Evolutionary conservation across 2,797 vertebrate species (phyloP), one percentile per base, ranked within the genome.

Genomic region (Sebastes hubbsi): DNA sequence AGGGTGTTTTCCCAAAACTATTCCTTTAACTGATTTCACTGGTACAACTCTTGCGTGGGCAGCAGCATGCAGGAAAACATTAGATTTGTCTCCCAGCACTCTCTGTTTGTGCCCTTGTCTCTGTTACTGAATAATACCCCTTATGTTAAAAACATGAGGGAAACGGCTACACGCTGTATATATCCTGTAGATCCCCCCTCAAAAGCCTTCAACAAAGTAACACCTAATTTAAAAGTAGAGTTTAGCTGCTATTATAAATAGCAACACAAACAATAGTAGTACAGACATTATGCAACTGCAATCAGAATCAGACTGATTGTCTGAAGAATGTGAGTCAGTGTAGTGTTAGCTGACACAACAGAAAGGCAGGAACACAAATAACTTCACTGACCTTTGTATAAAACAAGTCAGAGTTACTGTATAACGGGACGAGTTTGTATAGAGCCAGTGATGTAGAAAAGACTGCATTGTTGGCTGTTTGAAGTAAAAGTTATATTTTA

Each of bases 351-450:
- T 74, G 62, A 70, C 46, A 16, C 16, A 66, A 72, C 30, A 78
- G 78, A 77, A 78, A 77, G 69, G 49, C 83, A 80, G 78, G 67
- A 83, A 88, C 78, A 82, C 72, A 24, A 75, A 65, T 75, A 52
- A 74, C 65, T 81, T 56, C 66, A 59, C 5, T 72, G 83, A 86
- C 73, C 82, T 89, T 92, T 88, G 54, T 16, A 56, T 54, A 49
- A 65, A 42, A 29, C 20, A 78, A 63, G 42, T 54, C 58, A 70
- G n/a, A 58, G 42, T 66, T 59, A 18, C 1, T 38, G 22, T 14
- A 34, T 34, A 67, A 68, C 30, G 38, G 58, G 14, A 29, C 5
- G 8, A 2, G 25, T 78, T 75, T 80, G 72, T 70, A 30, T n/a
- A 20, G 67, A 78, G 18, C 11, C 32, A 49, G 46, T 36, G 64